Evolutionary conservation across 2,113 vertebrate genomes (phyloP).

Genomic region (Bettongia penicillata): DNA sequence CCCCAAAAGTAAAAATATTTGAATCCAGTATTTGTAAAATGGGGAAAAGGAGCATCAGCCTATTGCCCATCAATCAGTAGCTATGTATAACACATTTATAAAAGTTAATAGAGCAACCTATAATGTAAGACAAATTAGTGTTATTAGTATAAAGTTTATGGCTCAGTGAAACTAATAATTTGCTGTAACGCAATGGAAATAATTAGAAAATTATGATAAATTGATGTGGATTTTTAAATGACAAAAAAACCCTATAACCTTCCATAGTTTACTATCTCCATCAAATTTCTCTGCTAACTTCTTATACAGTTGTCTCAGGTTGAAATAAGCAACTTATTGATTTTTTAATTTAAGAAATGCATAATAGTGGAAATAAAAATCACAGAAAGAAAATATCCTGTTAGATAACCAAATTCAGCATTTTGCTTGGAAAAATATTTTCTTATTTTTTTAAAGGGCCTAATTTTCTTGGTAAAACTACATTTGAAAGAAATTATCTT

Average conservation of each 20-base stretch:
- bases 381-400: not conserved
- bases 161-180: conserved; percentile 75
- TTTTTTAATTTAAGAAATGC: conserved; percentile 61
- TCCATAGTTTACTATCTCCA: conserved; percentile 50
- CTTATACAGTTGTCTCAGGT: conserved; percentile 68
- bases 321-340: conserved; percentile 17
- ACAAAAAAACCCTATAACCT: conserved; percentile 15
- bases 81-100: conserved; percentile 66
- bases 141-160: conserved; percentile 72
- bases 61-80: conserved; percentile 60
- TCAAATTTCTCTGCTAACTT: conserved; percentile 54
- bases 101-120: conserved; percentile 78
- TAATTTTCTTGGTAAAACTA: not conserved
- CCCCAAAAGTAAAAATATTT: conserved; percentile 33
- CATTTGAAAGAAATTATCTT: not conserved
- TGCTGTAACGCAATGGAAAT: conserved; percentile 73
- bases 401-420: conserved; percentile 57
- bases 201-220: conserved; percentile 76
- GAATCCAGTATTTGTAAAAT: rapidly evolving
- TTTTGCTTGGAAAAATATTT: conserved; percentile 47
- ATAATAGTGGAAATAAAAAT: conserved; percentile 68
- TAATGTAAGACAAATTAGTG: conserved; percentile 77
- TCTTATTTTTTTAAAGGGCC: conserved; percentile 21
- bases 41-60: conserved; percentile 59
- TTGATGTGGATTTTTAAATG: conserved; percentile 59